Evolutionary conservation across 2,797 vertebrate species (phyloP).

Genomic region (Triplophysa bombifrons): DNA sequence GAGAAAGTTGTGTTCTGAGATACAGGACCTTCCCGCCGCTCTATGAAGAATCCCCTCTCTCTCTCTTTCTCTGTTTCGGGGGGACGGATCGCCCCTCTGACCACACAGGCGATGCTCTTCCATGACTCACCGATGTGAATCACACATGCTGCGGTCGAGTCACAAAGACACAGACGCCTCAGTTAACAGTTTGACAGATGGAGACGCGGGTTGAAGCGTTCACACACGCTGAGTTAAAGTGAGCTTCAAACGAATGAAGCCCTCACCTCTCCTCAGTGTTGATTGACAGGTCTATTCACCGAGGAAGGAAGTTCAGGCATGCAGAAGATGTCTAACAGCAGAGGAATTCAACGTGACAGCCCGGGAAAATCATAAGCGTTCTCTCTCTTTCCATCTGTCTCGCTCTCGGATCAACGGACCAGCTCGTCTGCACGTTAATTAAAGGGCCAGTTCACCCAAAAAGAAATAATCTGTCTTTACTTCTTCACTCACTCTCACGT

Average conservation of each 20-base stretch:
- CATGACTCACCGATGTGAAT: slow-evolving; percentile 58
- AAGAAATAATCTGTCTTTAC: no score
- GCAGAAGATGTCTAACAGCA: slow-evolving; percentile 27
- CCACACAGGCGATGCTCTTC: slow-evolving; percentile 4
- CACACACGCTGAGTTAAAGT: not conserved
- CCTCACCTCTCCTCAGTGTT: not conserved
- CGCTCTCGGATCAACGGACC: no score
- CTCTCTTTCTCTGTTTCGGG: not conserved
- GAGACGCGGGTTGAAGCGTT: slow-evolving; percentile 29
- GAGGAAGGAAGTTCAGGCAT: slow-evolving; percentile 11
- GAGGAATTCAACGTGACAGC: slow-evolving; percentile 32
- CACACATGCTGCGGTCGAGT: slow-evolving; percentile 51
- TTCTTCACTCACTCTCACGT: no score
- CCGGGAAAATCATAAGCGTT: not conserved
- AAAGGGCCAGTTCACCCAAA: no score
- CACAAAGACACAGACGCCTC: slow-evolving; percentile 45
- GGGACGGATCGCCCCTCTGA: slow-evolving; percentile 8
- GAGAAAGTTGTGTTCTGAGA: no score
- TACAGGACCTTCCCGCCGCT: no score
- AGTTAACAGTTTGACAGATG: slow-evolving; percentile 46
- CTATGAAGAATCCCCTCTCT: not conserved
- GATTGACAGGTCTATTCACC: slow-evolving; percentile 21
- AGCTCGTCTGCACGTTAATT: no score
- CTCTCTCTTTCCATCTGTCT: no score
- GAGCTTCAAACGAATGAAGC: not conserved